Conservation (phyloP, 2,113 vertebrate genomes). For the Lepisosteus oculatus region DNA sequence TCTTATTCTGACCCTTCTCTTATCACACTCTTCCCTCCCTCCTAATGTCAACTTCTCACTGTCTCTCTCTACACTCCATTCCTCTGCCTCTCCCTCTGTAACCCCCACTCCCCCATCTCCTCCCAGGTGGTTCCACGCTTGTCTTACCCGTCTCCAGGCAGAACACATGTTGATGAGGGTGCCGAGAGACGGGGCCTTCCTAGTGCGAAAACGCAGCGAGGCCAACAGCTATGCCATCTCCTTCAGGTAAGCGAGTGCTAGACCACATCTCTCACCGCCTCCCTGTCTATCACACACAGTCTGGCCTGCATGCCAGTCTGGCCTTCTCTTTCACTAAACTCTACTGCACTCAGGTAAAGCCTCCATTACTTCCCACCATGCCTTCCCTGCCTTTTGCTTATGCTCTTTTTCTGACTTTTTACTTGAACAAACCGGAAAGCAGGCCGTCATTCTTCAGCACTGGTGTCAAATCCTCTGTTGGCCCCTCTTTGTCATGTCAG, state of each 20-base stretch:
- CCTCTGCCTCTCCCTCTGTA: too few species aligned
- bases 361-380: too few species aligned
- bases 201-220: conserved; percentile 76
- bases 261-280: neutral
- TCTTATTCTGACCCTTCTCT: too few species aligned
- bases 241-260: conserved; percentile 64
- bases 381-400: too few species aligned
- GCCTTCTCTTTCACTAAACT: too few species aligned
- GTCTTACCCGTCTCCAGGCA: conserved; percentile 72
- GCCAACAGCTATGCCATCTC: conserved; percentile 79
- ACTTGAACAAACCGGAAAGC: too few species aligned
- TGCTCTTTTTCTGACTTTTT: too few species aligned
- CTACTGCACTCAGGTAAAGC: fast-evolving
- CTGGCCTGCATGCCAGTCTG: too few species aligned
- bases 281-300: neutral
- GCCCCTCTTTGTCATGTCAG: conserved; percentile 36
- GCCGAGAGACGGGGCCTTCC: conserved; percentile 76
- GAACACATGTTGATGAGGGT: conserved; percentile 86
- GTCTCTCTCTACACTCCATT: too few species aligned
- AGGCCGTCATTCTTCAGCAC: too few species aligned
- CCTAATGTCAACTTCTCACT: too few species aligned
- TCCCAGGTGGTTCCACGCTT: conserved; percentile 79
- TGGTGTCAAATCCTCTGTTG: neutral
- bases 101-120: neutral
- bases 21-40: neutral